phyloP scores from a whole-genome alignment of 2,888 invertebrate genomes.

The Polydesmus complanatus region DNA sequence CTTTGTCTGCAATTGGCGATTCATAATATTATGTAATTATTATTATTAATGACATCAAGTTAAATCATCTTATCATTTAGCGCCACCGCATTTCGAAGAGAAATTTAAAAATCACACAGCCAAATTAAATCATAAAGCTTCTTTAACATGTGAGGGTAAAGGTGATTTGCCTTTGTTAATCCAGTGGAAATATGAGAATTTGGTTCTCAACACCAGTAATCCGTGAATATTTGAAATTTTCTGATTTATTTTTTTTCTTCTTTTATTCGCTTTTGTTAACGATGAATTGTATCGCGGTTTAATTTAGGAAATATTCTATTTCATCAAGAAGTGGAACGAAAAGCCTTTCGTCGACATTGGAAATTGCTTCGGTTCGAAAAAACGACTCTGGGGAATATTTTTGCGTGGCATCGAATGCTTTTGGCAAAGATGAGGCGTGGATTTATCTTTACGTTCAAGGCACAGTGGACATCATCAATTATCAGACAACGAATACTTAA shows the following conservation, averaged over 20 bases:
- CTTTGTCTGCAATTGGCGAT: too few relatives aligned
- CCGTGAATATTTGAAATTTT: too few relatives aligned
- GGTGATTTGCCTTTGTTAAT: conserved; percentile 27
- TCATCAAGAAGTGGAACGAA: too few relatives aligned
- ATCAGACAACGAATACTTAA: not conserved
- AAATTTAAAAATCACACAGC: conserved; percentile 29
- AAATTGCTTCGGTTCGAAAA: too few relatives aligned
- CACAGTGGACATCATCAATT: conserved; percentile 20
- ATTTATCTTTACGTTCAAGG: conserved; percentile 38
- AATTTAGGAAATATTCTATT: conserved; percentile 3
- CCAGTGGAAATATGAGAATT: conserved; percentile 23
- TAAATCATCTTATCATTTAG: conserved; percentile 12
- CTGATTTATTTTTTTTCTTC: too few relatives aligned
- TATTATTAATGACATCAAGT: too few relatives aligned
- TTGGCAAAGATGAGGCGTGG: conserved; percentile 36
- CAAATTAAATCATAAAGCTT: conserved; percentile 23
- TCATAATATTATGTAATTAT: too few relatives aligned
- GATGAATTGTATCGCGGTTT: not conserved
- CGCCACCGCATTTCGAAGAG: conserved; percentile 24
- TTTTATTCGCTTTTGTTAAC: not conserved
- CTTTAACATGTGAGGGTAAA: conserved; percentile 26
- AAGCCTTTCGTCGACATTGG: too few relatives aligned
- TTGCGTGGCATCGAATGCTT: conserved; percentile 37
- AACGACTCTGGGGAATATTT: conserved; percentile 24
- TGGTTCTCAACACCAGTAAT: conserved; percentile 6